These are phyloP conservation scores for Syncerus caffer DNA, from an alignment of 2,797 vertebrate genomes.

Conservation along the genomic window DNA sequence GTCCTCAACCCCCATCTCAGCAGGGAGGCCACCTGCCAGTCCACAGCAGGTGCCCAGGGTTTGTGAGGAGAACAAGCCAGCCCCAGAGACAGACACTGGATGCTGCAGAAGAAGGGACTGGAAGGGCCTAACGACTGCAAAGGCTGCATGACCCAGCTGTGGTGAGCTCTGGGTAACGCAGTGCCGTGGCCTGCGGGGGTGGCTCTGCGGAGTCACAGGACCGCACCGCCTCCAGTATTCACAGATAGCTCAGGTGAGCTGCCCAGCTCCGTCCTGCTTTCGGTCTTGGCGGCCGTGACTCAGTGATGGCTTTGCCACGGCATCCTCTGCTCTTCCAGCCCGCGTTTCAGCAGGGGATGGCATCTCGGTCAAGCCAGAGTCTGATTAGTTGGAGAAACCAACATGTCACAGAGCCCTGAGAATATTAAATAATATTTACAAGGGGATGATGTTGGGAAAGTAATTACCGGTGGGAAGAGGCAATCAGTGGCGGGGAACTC, in stretches of 20 bases:
- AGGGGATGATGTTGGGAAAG: constrained; percentile 16
- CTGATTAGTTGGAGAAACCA: constrained; percentile 49
- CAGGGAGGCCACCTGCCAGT: not conserved
- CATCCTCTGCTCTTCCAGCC: not conserved
- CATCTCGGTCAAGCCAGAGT: constrained; percentile 29
- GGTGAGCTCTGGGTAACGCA: not conserved
- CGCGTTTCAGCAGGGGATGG: not conserved
- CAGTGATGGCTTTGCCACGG: not conserved
- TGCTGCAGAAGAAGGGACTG: not conserved
- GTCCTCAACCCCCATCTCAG: not conserved
- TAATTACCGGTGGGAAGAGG: constrained; percentile 48
- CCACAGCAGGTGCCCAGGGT: not conserved
- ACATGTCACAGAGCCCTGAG: constrained; percentile 43
- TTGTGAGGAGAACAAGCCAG: not conserved
- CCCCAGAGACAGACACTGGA: not conserved
- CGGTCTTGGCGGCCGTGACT: not conserved
- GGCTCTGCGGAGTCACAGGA: not conserved
- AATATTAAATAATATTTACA: constrained; percentile 70
- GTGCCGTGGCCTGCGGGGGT: not conserved
- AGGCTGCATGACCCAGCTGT: not conserved
- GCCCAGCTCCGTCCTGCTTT: not conserved
- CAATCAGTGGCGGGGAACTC: constrained; percentile 38
- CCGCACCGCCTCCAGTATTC: not conserved
- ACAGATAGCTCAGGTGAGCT: not conserved
- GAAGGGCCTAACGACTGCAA: not conserved